A percentile compares a stretch with the other conserved stretches of the same genome.
Evolutionary conservation across 2,888 invertebrate species (phyloP).

Genomic region (Neoitamus cyanurus): DNA sequence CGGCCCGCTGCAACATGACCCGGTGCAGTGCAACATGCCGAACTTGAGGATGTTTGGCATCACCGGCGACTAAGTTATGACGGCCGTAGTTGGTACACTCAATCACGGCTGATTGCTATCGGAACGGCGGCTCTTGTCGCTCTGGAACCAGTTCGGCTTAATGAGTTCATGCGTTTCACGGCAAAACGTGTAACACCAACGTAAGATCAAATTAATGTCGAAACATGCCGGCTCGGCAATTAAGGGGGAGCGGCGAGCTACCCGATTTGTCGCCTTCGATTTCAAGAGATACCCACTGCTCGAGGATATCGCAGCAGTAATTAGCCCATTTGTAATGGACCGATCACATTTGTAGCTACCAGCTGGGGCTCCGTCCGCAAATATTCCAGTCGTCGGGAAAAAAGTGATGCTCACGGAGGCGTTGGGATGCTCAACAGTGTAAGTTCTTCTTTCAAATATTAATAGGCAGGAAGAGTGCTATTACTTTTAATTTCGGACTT

Average conservation of each 20-base stretch:
- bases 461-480: neutral
- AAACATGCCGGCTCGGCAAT: slow-evolving; percentile 2
- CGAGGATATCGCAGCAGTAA: slow-evolving; percentile 16
- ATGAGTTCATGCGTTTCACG: slow-evolving; percentile 14
- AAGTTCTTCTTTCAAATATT: neutral
- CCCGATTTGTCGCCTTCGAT: slow-evolving; percentile 34
- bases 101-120: neutral
- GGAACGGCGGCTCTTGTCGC: neutral
- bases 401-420: neutral
- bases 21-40: neutral
- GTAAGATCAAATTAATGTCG: slow-evolving; percentile 32
- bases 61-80: neutral
- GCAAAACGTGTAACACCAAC: slow-evolving; percentile 15
- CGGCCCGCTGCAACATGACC: neutral
- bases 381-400: neutral
- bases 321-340: slow-evolving; percentile 4
- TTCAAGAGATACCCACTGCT: neutral
- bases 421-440: neutral
- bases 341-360: neutral
- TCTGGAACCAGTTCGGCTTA: slow-evolving; percentile 17
- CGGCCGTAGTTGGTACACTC: neutral
- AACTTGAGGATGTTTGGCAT: neutral
- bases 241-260: neutral
- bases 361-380: neutral
- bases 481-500: neutral